Base-by-base conservation (phyloP, 2,888 invertebrate genomes). In the Schizaphis graminum region DNA sequence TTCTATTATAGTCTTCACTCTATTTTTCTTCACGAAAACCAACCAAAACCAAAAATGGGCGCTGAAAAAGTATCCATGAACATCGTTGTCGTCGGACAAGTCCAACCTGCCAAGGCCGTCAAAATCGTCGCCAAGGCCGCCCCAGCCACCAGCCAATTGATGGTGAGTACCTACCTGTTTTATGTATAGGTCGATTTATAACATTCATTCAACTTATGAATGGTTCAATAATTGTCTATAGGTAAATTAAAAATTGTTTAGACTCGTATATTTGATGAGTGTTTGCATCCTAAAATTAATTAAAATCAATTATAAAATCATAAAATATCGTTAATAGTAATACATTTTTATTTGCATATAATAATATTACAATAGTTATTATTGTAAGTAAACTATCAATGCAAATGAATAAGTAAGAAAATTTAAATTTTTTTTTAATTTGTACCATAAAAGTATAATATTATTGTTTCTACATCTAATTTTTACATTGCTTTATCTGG, bases 31-130 rank as follows among this genome's bases (percentile, higher is more conserved):
- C 44, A 86, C 16, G 47, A 88, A 87, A n/a, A 53, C 88, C 49
- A 49, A 87, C 87, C 87, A 87, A 49, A 88, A 53, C 2, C 53
- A 53, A 88, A 88, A 88, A 88, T 88, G 88, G 88, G 88, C n/a
- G 88, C 88, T 8, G 88, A 88, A 35, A 88, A 88, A 10, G 88
- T 88, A 53, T 88, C 53, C n/a, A 88, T 88, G 88, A 88, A 88
- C 88, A 88, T 88, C 49, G 88, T 88, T 35, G 88, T 88, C 24
- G 88, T 88, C 8, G 88, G 88, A 35, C 35, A 88, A 24, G 88
- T 88, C 10, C 88, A 88, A 88, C 53, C 88, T 35, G 5, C 53
- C 24, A 88, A 88, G 35, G 88, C 49, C 53, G 3, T 53, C 88
- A 88, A 88, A 1, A 53, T 3, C 28, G 86, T 86, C 47, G 28